phyloP scores from a whole-genome alignment of 2,113 vertebrate genomes.

The Tiliqua scincoides region DNA sequence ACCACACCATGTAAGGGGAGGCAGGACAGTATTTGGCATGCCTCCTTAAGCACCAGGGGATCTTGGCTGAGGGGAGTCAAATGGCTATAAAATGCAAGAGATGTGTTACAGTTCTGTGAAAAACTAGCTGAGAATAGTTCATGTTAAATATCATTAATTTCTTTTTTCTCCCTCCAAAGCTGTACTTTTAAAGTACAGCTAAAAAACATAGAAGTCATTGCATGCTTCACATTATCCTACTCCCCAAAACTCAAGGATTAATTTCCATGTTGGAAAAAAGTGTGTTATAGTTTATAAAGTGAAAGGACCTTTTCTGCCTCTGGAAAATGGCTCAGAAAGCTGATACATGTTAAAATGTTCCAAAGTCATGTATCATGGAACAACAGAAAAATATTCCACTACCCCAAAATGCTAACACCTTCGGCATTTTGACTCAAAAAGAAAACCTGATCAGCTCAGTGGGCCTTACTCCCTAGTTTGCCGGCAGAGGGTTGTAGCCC shows the following conservation, averaged over 20 bases:
- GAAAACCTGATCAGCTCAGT: not conserved
- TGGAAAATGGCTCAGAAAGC: not conserved
- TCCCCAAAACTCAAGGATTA: not conserved
- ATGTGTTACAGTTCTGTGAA: not conserved
- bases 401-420: not conserved
- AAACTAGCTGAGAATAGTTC: not conserved
- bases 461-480: not conserved
- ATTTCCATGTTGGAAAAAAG: not conserved
- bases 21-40: no score
- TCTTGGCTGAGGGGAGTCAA: not conserved
- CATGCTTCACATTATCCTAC: not conserved
- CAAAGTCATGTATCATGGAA: not conserved
- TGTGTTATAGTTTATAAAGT: not conserved
- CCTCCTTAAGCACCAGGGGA: no score
- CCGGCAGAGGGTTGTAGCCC: not conserved
- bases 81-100: not conserved
- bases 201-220: not conserved
- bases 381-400: not conserved
- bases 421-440: not conserved
- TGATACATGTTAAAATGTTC: not conserved
- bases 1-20: no score
- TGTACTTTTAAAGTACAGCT: not conserved
- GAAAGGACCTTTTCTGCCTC: not conserved
- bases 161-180: not conserved
- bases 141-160: not conserved